These are phyloP conservation scores for Myrmophylax atrothorax DNA, from an alignment of 2,113 vertebrate genomes.

Conservation along the genomic window DNA sequence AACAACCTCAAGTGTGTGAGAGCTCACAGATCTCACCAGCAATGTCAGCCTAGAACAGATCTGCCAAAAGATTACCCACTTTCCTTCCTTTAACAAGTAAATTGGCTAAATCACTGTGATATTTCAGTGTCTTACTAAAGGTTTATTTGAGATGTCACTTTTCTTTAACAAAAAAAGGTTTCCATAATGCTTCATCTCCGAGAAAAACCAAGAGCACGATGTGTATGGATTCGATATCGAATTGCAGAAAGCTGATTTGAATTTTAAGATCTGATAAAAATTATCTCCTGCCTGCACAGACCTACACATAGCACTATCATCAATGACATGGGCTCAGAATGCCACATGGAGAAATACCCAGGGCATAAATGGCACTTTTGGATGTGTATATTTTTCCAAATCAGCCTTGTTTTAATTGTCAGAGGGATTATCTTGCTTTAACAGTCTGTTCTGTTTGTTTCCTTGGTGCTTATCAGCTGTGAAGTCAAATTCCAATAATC, in stretches of 20 bases:
- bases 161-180: neutral
- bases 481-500: neutral
- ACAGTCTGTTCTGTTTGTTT: neutral
- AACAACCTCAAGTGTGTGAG: fast-evolving
- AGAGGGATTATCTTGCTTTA: neutral
- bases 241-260: neutral
- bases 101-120: neutral
- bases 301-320: neutral
- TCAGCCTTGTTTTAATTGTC: neutral
- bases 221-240: neutral
- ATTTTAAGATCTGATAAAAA: neutral
- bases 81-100: neutral
- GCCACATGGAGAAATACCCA: neutral
- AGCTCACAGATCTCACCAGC: neutral
- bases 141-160: neutral
- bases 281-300: neutral
- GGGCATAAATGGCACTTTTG: neutral
- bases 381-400: neutral
- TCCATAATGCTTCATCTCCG: neutral
- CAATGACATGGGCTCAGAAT: neutral
- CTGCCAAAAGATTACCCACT: neutral
- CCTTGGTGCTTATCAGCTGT: neutral
- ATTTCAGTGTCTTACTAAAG: neutral
- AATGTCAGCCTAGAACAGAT: neutral
- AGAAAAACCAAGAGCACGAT: neutral